Evolutionary conservation across 2,797 vertebrate genomes (phyloP), one percentile per base, ranked within the genome.

Genomic region (Lutjanus argentimaculatus): DNA sequence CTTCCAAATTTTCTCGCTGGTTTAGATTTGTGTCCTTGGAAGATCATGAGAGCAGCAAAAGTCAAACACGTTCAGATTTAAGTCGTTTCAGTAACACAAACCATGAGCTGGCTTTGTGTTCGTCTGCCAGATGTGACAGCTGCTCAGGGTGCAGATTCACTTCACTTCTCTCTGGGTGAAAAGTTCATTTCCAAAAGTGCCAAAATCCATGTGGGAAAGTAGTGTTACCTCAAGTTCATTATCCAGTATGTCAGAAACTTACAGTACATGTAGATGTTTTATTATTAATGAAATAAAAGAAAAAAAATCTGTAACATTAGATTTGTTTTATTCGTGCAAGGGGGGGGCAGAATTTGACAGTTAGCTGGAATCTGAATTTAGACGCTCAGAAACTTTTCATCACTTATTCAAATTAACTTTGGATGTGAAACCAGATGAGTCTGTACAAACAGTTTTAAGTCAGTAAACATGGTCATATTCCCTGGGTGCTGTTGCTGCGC

Each of bases 91-190:
- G 85, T 82, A 91, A 93, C 59, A 45, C 76, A 74, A 87, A 89
- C 83, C 89, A 80, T 85, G 84, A 89, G 78, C 77, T 72, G 8
- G 67, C 83, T 89, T 69, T 80, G 72, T 76, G 75, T 75, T 86
- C 15, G n/a, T 82, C 67, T 81, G 76, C 90, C 93, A 93, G 88
- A 88, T 91, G 91, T 72, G 78, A 85, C 90, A 88, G 90, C 86
- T 89, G 88, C 84, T 90, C 62, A 3, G 75, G 75, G 61, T 69
- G 86, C 85, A 84, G 70, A 81, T 68, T 65, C 64, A 21, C 79
- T 77, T 55, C 67, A 13, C 45, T 48, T 61, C 70, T 79, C 86
- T 81, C 58, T 36, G 78, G 89, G 90, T 89, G 86, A 92, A 90
- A 91, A 92, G 91, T 91, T 90, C 86, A 91, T 80, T 51, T 85